Conservation (phyloP, 2,888 invertebrate species). For the Drosophila paracracens region DNA sequence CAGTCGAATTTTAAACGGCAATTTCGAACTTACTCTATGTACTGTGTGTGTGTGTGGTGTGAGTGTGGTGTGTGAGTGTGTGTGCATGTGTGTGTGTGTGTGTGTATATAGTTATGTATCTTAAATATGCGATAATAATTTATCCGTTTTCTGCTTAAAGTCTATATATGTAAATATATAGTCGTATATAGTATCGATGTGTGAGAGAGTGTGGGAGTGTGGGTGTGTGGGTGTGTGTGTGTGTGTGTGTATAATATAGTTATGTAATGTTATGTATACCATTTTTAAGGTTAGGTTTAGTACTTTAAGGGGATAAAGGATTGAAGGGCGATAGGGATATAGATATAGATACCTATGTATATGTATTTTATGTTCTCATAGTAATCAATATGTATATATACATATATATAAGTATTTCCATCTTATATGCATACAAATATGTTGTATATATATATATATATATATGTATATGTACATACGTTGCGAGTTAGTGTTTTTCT, state of each 20-base stretch:
- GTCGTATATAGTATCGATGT: slow-evolving; percentile 31
- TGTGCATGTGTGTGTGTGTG: slow-evolving; percentile 14
- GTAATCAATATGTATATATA: not conserved
- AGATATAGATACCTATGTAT: slow-evolving; percentile 23
- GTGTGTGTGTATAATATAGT: slow-evolving; percentile 2
- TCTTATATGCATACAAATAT: slow-evolving; percentile 15
- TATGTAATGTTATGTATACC: slow-evolving; percentile 14
- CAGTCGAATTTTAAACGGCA: slow-evolving; percentile 52
- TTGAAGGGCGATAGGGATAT: slow-evolving; percentile 13
- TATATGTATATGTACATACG: slow-evolving; percentile 26
- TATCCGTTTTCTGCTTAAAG: slow-evolving; percentile 48
- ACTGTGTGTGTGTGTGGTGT: slow-evolving; percentile 15
- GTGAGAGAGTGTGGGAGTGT: slow-evolving; percentile 8
- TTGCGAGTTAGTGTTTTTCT: slow-evolving; percentile 42
- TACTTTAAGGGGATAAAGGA: slow-evolving; percentile 12
- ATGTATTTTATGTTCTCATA: slow-evolving; percentile 18
- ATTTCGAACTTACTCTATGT: slow-evolving; percentile 17
- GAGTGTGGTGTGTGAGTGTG: not conserved
- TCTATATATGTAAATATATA: slow-evolving; percentile 68
- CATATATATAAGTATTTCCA: slow-evolving; percentile 18
- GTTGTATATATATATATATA: slow-evolving; percentile 24
- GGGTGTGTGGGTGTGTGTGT: slow-evolving; percentile 5
- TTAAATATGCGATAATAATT: slow-evolving; percentile 47
- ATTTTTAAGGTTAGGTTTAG: slow-evolving; percentile 14
- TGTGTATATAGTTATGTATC: slow-evolving; percentile 20